These are phyloP conservation scores for Wasmannia auropunctata DNA, from an alignment of 1,140 invertebrate genomes.

Conservation along the genomic window DNA sequence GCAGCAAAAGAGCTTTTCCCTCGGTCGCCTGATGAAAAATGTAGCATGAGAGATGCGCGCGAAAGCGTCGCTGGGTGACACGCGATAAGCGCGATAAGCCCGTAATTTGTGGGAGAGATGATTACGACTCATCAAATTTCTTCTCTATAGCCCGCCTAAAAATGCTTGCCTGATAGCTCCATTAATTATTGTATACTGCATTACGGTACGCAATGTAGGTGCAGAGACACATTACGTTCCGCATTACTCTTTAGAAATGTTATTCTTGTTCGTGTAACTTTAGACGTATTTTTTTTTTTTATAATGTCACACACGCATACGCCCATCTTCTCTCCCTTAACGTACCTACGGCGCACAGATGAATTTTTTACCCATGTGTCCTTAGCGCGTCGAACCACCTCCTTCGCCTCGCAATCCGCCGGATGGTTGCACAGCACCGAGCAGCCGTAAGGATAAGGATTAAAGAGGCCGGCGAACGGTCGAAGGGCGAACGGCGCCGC, in stretches of 20 bases:
- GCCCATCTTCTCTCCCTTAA: neutral
- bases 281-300: neutral
- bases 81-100: neutral
- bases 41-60: neutral
- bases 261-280: neutral
- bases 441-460: constrained; percentile 91
- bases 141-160: neutral
- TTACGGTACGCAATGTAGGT: too few species aligned
- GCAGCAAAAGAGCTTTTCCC: constrained; percentile 83
- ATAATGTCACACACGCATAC: neutral
- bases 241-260: too few species aligned
- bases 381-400: constrained; percentile 90
- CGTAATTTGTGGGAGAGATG: neutral
- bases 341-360: neutral
- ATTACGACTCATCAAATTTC: neutral
- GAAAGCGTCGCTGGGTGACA: neutral
- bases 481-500: constrained; percentile 89
- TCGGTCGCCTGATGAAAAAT: constrained; percentile 80
- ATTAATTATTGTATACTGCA: too few species aligned
- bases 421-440: constrained; percentile 94
- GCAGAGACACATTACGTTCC: too few species aligned
- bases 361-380: constrained; percentile 87
- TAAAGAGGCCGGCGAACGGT: constrained; percentile 91
- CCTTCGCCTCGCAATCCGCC: constrained; percentile 90
- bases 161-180: neutral